Evolutionary conservation across 2,797 vertebrate species (phyloP).

Genomic region (Phrynocephalus forsythii): DNA sequence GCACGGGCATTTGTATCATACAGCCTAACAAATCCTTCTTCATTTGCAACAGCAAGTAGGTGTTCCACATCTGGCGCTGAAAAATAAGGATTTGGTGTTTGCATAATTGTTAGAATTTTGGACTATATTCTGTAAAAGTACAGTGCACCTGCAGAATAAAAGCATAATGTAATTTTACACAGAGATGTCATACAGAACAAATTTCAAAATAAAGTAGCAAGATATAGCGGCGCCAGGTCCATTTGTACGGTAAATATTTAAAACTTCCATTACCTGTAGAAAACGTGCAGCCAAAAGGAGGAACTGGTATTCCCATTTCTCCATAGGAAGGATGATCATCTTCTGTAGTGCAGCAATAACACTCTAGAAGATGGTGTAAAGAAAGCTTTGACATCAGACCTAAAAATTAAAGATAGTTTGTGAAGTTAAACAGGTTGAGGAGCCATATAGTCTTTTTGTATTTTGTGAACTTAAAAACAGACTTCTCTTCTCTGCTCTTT

Average conservation of each 20-base stretch:
- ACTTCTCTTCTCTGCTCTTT: background rate
- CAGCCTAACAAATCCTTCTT: conserved; percentile 92
- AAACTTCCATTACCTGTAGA: conserved; percentile 83
- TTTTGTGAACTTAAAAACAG: background rate
- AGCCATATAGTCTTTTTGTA: background rate
- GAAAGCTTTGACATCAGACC: conserved; percentile 75
- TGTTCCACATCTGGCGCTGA: conserved; percentile 80
- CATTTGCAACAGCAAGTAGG: conserved; percentile 90
- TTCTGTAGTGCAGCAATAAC: conserved; percentile 82
- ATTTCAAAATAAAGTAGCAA: background rate
- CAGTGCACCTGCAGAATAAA: background rate
- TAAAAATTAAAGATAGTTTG: conserved; percentile 35
- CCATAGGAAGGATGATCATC: conserved; percentile 92
- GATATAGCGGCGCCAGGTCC: background rate
- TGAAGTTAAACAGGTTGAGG: background rate
- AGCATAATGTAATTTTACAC: background rate
- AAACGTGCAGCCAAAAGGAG: conserved; percentile 93
- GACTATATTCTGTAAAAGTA: background rate
- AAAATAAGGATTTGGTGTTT: conserved; percentile 17
- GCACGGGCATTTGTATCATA: conserved; percentile 87
- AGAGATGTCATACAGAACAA: background rate
- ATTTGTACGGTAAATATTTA: background rate
- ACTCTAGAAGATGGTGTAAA: conserved; percentile 84
- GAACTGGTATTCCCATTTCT: conserved; percentile 84
- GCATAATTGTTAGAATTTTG: background rate